Evolutionary conservation across 1,140 invertebrate species (phyloP), one percentile per base, ranked within the genome.

Genomic region (Euglossa dilemma): DNA sequence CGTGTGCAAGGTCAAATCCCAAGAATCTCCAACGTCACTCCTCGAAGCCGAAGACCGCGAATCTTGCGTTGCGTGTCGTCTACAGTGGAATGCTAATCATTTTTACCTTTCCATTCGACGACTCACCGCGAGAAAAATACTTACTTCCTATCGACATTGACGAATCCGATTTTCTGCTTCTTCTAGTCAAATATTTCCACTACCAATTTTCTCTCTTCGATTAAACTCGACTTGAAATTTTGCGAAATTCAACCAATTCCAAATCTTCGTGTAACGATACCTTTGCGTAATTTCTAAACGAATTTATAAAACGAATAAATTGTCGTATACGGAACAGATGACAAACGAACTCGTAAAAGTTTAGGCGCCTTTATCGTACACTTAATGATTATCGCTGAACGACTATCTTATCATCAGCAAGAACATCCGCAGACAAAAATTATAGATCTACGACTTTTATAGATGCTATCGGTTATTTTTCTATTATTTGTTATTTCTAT

Each of bases 1-100:
- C 67, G 69, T 70, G 73, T 74, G 77, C 87, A 91, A 92, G 91
- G 87, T 87, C 86, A 86, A 82, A 87, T 87, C 77, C 73, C 69
- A 87, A 89, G 87, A 90, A 90, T 85, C 73, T 74, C 72, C 69
- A 78, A 74, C 74, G 85, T 86, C 63, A 79, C 57, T 18, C 25
- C 23, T 72, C 59, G 56, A n/a, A 80, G 59, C 69, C n/a, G 74
- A 85, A 85, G 63, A 82, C 72, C 54, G 59, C 64, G 70, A 54
- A 64, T 78, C 81, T 63, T 25, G 80, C n/a, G 45, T 63, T 25
- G 80, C n/a, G 45, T 45, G 36, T 56, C 4, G 54, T 16, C 25
- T 43, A 25, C 0, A 23, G n/a, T n/a, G n/a, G 20, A 25, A 57
- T 56, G 11, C 43, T 18, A 43, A 43, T 66, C 71, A 23, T 59